These are phyloP conservation scores for Xenops minutus DNA, from an alignment of 2,797 vertebrate genomes.

Conservation along the genomic window DNA sequence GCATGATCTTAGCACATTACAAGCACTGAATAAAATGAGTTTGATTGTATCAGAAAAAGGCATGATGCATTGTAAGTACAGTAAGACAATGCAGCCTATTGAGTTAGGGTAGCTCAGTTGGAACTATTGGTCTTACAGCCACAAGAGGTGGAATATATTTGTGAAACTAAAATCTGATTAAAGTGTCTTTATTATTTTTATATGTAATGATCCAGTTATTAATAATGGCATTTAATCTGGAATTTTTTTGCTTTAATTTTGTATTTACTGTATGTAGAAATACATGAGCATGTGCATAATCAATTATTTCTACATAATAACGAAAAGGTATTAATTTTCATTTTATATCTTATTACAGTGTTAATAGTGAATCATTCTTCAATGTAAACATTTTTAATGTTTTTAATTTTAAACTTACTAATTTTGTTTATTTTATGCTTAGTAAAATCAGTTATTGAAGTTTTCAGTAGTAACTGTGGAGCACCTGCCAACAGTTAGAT, in stretches of 20 bases:
- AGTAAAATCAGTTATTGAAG: neutral
- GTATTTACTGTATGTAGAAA: neutral
- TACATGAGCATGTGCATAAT: neutral
- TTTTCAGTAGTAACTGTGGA: neutral
- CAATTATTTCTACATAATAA: neutral
- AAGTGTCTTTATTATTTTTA: neutral
- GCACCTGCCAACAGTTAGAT: neutral
- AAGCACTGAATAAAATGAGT: neutral
- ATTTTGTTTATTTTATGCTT: neutral
- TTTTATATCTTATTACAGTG: neutral
- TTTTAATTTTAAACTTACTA: neutral
- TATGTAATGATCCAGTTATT: neutral
- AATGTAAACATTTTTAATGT: neutral
- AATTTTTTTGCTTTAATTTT: neutral
- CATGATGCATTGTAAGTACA: neutral
- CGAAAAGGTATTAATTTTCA: neutral
- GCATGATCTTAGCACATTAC: neutral
- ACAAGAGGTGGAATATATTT: neutral
- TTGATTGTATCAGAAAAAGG: neutral
- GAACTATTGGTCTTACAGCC: neutral
- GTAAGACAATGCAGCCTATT: neutral
- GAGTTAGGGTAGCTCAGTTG: neutral
- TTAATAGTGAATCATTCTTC: neutral
- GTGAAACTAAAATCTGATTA: neutral
- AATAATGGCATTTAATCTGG: neutral